These are phyloP conservation scores for Porites australiensis DNA, from an alignment of 64 coral and sea anemone genomes.

Conservation along the genomic window DNA sequence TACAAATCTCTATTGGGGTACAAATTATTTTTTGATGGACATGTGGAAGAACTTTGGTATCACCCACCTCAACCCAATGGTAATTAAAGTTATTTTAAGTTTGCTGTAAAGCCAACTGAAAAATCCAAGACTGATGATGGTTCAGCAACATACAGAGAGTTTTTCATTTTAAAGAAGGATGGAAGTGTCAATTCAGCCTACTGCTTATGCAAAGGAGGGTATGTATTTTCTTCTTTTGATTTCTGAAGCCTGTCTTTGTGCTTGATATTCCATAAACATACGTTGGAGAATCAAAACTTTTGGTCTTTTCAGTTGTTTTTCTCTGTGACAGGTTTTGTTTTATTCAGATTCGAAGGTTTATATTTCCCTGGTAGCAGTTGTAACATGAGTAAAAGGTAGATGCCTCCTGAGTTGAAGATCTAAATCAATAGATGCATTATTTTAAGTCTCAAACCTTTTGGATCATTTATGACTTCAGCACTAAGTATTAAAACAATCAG, in stretches of 20 bases:
- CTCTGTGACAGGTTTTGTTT: background rate
- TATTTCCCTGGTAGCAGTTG: background rate
- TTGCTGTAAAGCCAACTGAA: slow-evolving; percentile 44
- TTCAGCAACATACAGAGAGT: slow-evolving; percentile 4
- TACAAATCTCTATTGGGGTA: slow-evolving; percentile 41
- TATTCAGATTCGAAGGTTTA: too few relatives aligned
- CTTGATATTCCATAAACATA: background rate
- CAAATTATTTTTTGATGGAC: slow-evolving; percentile 34
- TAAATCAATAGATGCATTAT: background rate
- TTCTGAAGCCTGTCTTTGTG: background rate
- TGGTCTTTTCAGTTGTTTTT: background rate
- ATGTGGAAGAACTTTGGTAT: slow-evolving; percentile 29
- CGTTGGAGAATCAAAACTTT: background rate
- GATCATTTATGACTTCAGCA: background rate
- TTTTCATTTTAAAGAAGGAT: slow-evolving; percentile 54
- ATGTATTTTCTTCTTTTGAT: background rate
- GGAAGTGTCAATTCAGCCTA: slow-evolving; percentile 37
- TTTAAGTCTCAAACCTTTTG: background rate
- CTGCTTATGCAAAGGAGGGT: slow-evolving; percentile 48
- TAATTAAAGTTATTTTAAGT: slow-evolving; percentile 29
- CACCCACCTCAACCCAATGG: background rate
- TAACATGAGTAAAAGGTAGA: background rate
- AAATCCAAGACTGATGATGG: slow-evolving; percentile 47
- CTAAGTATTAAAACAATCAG: background rate
- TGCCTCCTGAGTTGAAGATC: background rate